Base-by-base conservation (phyloP, 1,140 invertebrate genomes). In the Rhyacophila brunnea region DNA sequence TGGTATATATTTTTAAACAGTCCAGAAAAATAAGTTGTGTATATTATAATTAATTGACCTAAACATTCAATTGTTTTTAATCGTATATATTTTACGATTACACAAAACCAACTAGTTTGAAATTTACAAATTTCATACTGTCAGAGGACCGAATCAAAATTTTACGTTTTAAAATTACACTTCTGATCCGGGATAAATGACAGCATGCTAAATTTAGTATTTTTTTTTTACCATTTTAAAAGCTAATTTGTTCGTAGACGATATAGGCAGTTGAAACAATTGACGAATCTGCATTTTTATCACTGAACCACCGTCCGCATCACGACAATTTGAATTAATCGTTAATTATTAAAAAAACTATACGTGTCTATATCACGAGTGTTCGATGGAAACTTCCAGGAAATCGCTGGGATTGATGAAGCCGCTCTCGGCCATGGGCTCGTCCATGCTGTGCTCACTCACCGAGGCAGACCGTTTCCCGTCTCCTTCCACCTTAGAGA, bases 341-440 rank as follows among this genome's bases (percentile, higher is more conserved):
- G 17, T 19, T 11, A 6, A n/a, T n/a, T 34, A 23, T 49, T 13
- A 11, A 45, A 6, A 43, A 17, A 15, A 45, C 13, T n/a, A 48
- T 56, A 56, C 3, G 38, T 15, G 15, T 51, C 38, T 46, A 43
- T 53, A 60, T 60, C 58, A 60, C 51, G 58, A 60, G 49, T 65
- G 62, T 52, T 65, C 62, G 48, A 65, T 60, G 17, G 62, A 65
- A 36, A 65, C 62, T 58, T 65, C 62, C 45, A 65, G 50, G 45
- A 60, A 65, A 52, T 65, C 62, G 45, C 62, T 65, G 18, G 62
- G 62, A 50, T 65, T 65, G 19, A 65, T 65, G 28, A 40, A 65
- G 15, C 51, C 46, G 9, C 62, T 47, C 20, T 54, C 62, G 20
- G 28, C 20, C 42, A 36, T 35, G 10, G 62, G 15, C 14, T 19